Evolutionary conservation across 2,888 invertebrate species (phyloP).

Genomic region (Allacma fusca): DNA sequence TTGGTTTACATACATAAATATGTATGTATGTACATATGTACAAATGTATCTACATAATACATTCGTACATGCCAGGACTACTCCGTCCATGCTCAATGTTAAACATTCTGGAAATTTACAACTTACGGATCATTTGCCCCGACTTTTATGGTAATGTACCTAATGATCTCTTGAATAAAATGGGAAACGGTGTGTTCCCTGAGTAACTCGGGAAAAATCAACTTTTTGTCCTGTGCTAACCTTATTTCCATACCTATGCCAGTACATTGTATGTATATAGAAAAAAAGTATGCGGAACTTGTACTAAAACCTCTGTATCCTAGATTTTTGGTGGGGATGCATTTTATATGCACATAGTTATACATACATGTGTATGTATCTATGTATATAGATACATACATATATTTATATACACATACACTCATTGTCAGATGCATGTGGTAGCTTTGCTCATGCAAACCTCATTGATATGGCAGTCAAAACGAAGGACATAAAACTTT

Average conservation of each 20-base stretch:
- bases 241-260: neutral
- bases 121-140: conserved; percentile 59
- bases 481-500: conserved; percentile 11
- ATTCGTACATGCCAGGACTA: too few relatives aligned
- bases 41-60: too few relatives aligned
- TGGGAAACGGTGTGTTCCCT: conserved; percentile 32
- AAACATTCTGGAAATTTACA: conserved; percentile 60
- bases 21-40: too few relatives aligned
- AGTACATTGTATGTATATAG: too few relatives aligned
- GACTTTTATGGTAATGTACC: conserved; percentile 60
- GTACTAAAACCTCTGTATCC: too few relatives aligned
- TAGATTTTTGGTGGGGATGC: too few relatives aligned
- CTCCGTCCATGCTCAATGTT: conserved; percentile 46
- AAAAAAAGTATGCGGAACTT: too few relatives aligned
- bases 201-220: neutral
- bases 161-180: conserved; percentile 60
- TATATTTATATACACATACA: neutral
- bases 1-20: too few relatives aligned
- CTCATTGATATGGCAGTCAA: conserved; percentile 7
- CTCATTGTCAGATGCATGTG: too few relatives aligned
- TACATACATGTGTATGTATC: too few relatives aligned
- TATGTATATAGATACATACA: neutral
- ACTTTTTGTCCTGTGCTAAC: neutral
- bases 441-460: too few relatives aligned
- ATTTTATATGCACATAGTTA: too few relatives aligned